Percentiles rank a stretch among this genome's conserved stretches.
Conservation (phyloP, 2,888 invertebrate genomes). For the Leucoma salicis region DNA sequence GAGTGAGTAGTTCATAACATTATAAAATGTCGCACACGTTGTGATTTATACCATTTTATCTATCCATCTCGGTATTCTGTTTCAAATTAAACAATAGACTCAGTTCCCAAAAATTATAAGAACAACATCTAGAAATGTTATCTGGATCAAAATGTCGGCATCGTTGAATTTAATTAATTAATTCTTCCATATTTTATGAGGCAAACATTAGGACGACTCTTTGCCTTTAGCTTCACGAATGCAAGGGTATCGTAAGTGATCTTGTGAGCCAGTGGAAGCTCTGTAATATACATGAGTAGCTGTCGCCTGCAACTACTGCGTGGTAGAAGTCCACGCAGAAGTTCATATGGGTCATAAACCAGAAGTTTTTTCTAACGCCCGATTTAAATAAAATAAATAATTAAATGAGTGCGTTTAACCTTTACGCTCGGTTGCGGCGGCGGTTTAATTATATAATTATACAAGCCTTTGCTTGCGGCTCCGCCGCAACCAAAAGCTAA, state of each 20-base stretch:
- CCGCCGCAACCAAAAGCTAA: too few species aligned
- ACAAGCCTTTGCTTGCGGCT: too few species aligned
- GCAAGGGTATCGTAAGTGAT: constrained; percentile 15
- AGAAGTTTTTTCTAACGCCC: too few species aligned
- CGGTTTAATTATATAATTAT: too few species aligned
- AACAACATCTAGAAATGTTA: constrained; percentile 37
- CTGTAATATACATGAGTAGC: constrained; percentile 6
- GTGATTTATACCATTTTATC: background rate
- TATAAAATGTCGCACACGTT: background rate
- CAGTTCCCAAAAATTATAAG: constrained; percentile 23
- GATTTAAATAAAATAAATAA: too few species aligned
- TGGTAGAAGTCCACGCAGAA: too few species aligned
- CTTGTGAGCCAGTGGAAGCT: constrained; percentile 16
- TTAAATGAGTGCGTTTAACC: too few species aligned
- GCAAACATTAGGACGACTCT: constrained; percentile 40
- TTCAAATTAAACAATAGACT: constrained; percentile 19
- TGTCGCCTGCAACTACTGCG: too few species aligned
- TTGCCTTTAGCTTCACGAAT: constrained; percentile 33
- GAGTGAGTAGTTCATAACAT: background rate
- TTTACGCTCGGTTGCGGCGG: too few species aligned
- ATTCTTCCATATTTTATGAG: constrained; percentile 60
- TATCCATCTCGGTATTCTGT: constrained; percentile 5
- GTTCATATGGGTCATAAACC: too few species aligned
- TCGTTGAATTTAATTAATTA: constrained; percentile 54
- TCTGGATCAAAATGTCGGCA: constrained; percentile 31